These are phyloP conservation scores for Mola mola DNA, from an alignment of 2,113 vertebrate genomes.

Conservation along the genomic window DNA sequence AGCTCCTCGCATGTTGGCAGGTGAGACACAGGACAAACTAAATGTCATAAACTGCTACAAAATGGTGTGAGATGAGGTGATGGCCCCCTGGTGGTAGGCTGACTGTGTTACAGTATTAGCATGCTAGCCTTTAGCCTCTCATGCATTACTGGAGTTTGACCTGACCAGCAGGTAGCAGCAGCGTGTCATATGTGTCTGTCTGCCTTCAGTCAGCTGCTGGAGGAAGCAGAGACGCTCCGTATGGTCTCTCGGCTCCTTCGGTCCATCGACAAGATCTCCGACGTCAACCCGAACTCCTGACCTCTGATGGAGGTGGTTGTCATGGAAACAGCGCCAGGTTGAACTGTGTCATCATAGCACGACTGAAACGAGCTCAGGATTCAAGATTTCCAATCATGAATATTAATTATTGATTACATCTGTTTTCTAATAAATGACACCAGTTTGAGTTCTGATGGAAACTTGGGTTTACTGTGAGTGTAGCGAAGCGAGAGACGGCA, in stretches of 20 bases:
- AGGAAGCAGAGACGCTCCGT: conserved; percentile 71
- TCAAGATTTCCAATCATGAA: neutral
- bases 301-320: neutral
- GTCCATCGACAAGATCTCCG: conserved; percentile 79
- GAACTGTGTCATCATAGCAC: neutral
- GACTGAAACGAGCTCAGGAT: too few species aligned
- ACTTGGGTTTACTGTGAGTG: too few species aligned
- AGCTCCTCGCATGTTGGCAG: too few species aligned
- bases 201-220: conserved; percentile 70
- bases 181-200: neutral
- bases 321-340: conserved; percentile 9
- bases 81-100: neutral
- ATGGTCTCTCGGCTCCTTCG: conserved; percentile 76
- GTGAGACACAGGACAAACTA: too few species aligned
- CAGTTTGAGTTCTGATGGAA: too few species aligned
- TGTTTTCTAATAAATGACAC: neutral
- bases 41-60: too few species aligned
- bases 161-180: too few species aligned
- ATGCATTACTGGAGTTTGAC: too few species aligned
- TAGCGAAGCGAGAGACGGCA: too few species aligned
- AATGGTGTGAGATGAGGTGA: too few species aligned
- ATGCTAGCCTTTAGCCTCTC: too few species aligned
- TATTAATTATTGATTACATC: neutral
- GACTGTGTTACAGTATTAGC: neutral
- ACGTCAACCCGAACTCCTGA: conserved; percentile 55